phyloP scores from a whole-genome alignment of 2,113 vertebrate genomes.

The Phaethornis superciliosus region DNA sequence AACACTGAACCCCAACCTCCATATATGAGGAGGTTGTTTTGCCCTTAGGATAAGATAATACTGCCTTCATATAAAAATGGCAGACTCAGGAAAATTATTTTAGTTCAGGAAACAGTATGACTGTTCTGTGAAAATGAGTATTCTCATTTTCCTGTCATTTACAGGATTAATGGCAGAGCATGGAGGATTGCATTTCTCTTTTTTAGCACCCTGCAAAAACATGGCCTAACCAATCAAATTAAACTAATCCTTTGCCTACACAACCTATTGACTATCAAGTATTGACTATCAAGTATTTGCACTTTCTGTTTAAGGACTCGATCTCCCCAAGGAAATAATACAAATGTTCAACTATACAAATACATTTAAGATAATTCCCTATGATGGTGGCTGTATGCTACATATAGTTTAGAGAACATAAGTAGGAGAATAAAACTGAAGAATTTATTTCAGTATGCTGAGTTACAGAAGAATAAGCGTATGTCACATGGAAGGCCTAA shows the following conservation, averaged over 20 bases:
- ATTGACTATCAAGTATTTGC: background rate
- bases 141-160: background rate
- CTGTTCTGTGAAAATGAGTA: background rate
- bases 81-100: background rate
- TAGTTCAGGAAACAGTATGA: background rate
- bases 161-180: background rate
- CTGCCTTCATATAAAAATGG: background rate
- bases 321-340: background rate
- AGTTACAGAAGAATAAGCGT: background rate
- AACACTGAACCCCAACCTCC: background rate
- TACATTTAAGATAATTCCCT: background rate
- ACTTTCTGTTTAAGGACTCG: background rate
- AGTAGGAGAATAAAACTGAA: background rate
- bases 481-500: background rate
- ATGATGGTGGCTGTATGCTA: background rate
- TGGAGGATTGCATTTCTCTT: background rate
- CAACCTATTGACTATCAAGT: background rate
- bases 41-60: background rate
- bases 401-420: background rate
- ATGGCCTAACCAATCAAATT: background rate
- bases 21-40: background rate
- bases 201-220: background rate
- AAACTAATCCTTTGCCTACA: background rate
- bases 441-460: background rate
- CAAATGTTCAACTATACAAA: background rate